Evolutionary conservation across 2,888 invertebrate genomes (phyloP).

Genomic region (Drosophila lutescens): DNA sequence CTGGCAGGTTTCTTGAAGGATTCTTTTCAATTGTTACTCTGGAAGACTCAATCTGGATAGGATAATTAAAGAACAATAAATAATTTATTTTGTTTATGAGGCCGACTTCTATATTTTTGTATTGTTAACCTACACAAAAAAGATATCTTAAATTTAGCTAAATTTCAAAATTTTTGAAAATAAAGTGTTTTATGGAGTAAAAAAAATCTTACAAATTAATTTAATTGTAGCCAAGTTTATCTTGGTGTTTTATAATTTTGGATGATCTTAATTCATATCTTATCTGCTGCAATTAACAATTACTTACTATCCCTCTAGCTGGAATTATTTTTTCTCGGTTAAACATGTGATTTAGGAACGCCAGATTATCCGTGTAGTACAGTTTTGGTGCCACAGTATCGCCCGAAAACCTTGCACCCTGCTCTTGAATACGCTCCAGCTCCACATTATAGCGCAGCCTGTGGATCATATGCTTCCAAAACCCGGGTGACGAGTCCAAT

Average conservation of each 20-base stretch:
- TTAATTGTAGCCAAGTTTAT: too few species aligned
- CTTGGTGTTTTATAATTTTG: too few species aligned
- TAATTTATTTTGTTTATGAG: not conserved
- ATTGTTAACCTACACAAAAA: too few species aligned
- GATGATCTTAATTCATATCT: too few species aligned
- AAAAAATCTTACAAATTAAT: too few species aligned
- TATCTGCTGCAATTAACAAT: not conserved
- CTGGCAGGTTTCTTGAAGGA: not conserved
- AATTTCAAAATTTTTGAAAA: too few species aligned
- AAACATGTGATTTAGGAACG: constrained; percentile 57
- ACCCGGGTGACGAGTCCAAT: constrained; percentile 12
- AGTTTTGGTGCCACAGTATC: constrained; percentile 20
- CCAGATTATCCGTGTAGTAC: constrained; percentile 44
- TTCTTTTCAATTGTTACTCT: not conserved
- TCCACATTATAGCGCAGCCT: constrained; percentile 56
- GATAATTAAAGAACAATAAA: not conserved
- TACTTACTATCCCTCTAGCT: constrained; percentile 27
- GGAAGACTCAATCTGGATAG: not conserved
- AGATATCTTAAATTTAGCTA: too few species aligned
- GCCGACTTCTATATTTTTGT: too few species aligned
- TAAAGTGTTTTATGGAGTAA: too few species aligned
- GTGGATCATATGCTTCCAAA: constrained; percentile 50
- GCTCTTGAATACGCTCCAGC: constrained; percentile 37
- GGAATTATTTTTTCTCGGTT: constrained; percentile 7
- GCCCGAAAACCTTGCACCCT: constrained; percentile 24